Percentiles rank a stretch among this genome's conserved stretches.
phyloP scores from a whole-genome alignment of 2,888 invertebrate genomes.

The Andrena marginata region DNA sequence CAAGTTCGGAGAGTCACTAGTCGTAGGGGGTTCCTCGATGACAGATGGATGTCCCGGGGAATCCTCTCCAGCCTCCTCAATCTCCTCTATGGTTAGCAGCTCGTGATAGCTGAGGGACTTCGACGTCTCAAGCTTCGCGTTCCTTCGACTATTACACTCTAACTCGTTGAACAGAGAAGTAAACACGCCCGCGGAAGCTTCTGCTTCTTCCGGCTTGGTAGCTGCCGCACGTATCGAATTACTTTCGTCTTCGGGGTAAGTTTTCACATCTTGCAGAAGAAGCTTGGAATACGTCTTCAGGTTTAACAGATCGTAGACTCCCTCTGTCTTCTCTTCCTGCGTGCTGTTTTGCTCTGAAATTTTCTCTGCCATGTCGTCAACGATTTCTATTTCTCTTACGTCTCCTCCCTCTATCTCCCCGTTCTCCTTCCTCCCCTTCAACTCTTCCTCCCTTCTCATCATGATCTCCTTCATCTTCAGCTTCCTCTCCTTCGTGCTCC shows the following conservation, averaged over 20 bases:
- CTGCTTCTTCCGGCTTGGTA: background rate
- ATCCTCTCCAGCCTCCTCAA: constrained; percentile 25
- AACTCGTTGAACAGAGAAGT: constrained; percentile 35
- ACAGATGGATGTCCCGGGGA: background rate
- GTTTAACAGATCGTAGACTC: constrained; percentile 53
- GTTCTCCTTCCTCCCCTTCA: constrained; percentile 5
- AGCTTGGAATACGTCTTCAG: constrained; percentile 37
- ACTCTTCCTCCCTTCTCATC: constrained; percentile 37
- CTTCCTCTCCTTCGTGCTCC: constrained; percentile 57
- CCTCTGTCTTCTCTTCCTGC: constrained; percentile 3
- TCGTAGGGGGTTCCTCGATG: background rate
- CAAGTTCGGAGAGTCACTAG: background rate
- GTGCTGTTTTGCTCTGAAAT: background rate
- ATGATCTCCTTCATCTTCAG: constrained; percentile 46
- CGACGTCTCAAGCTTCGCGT: background rate
- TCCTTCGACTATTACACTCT: background rate
- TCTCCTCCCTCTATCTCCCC: background rate
- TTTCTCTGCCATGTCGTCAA: background rate
- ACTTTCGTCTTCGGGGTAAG: constrained; percentile 4
- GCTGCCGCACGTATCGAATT: background rate
- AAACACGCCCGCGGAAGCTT: background rate
- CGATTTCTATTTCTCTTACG: background rate
- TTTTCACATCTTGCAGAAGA: constrained; percentile 13
- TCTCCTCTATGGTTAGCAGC: constrained; percentile 37
- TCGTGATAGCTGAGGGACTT: constrained; percentile 23